Conservation (phyloP, 30 jellyfish, hydroid and myxozoan species). For the Turritopsis dohrnii region DNA sequence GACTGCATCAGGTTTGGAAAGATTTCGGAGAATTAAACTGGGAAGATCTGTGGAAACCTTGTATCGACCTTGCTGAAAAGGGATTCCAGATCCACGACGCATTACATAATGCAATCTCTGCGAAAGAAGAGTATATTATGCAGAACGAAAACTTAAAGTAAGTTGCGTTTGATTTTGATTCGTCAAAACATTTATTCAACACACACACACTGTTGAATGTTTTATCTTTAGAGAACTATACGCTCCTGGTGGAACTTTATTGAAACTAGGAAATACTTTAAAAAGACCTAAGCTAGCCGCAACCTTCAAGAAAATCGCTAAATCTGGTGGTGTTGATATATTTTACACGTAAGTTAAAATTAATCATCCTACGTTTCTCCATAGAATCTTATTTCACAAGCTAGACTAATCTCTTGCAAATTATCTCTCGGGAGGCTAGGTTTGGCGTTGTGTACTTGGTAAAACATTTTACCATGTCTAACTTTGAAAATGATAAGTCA, state of each 20-base stretch:
- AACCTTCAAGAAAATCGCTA: conserved; percentile 73
- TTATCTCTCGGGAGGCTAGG: too few relatives aligned
- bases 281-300: conserved; percentile 87
- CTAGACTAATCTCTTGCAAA: too few relatives aligned
- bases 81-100: conserved; percentile 91
- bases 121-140: conserved; percentile 78
- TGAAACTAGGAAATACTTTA: conserved; percentile 60
- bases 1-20: conserved; percentile 87
- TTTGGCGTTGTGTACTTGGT: too few relatives aligned
- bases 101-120: conserved; percentile 78
- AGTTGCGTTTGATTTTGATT: conserved; percentile 18
- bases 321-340: conserved; percentile 73
- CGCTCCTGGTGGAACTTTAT: conserved; percentile 82
- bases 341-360: conserved; percentile 75
- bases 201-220: background rate
- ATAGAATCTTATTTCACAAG: too few relatives aligned
- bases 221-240: conserved; percentile 49
- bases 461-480: too few relatives aligned
- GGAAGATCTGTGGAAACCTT: conserved; percentile 85
- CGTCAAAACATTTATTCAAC: too few relatives aligned
- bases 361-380: too few relatives aligned
- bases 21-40: conserved; percentile 84
- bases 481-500: too few relatives aligned
- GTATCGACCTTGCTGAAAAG: conserved; percentile 65
- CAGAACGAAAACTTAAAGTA: conserved; percentile 77